phyloP scores from a whole-genome alignment of 2,797 vertebrate genomes.

The Taeniopygia guttata region DNA sequence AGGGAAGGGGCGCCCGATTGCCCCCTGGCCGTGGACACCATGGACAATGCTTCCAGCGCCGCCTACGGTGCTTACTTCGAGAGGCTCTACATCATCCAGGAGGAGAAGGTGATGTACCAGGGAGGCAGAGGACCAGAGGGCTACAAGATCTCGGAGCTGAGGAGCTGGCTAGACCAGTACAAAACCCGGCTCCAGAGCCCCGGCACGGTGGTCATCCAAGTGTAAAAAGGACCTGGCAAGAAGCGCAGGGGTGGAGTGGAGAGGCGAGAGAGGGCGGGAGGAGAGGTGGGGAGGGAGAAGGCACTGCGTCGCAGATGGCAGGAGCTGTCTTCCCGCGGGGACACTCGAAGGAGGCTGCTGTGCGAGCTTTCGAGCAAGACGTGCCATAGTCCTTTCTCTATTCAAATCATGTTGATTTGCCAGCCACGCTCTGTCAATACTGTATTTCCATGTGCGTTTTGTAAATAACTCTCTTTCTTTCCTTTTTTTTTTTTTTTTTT shows the following conservation, averaged over 20 bases:
- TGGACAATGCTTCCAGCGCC: slow-evolving; percentile 95
- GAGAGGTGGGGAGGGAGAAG: slow-evolving; percentile 5
- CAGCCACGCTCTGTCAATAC: slow-evolving; percentile 59
- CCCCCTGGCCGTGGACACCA: slow-evolving; percentile 92
- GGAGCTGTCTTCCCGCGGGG: slow-evolving; percentile 22
- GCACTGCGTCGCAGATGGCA: neutral
- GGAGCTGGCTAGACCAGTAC: slow-evolving; percentile 89
- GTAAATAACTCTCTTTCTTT: slow-evolving; percentile 28
- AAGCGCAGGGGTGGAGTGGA: slow-evolving; percentile 9
- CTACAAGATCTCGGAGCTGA: slow-evolving; percentile 93
- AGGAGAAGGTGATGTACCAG: slow-evolving; percentile 89
- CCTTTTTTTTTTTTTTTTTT: neutral
- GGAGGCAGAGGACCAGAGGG: slow-evolving; percentile 93
- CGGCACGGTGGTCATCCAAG: slow-evolving; percentile 81
- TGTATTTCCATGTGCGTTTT: slow-evolving; percentile 59
- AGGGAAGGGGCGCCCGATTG: slow-evolving; percentile 83
- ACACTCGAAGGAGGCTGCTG: slow-evolving; percentile 42
- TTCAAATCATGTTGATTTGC: slow-evolving; percentile 73
- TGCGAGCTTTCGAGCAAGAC: slow-evolving; percentile 48
- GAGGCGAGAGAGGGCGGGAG: neutral
- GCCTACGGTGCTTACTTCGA: slow-evolving; percentile 98
- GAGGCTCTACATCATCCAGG: slow-evolving; percentile 92
- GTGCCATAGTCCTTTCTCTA: slow-evolving; percentile 59
- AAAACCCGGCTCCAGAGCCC: slow-evolving; percentile 75
- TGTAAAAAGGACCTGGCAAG: slow-evolving; percentile 76